Evolutionary conservation across 2,888 invertebrate species (phyloP), one percentile per base, ranked within the genome.

Genomic region (Nomada lathburiana): DNA sequence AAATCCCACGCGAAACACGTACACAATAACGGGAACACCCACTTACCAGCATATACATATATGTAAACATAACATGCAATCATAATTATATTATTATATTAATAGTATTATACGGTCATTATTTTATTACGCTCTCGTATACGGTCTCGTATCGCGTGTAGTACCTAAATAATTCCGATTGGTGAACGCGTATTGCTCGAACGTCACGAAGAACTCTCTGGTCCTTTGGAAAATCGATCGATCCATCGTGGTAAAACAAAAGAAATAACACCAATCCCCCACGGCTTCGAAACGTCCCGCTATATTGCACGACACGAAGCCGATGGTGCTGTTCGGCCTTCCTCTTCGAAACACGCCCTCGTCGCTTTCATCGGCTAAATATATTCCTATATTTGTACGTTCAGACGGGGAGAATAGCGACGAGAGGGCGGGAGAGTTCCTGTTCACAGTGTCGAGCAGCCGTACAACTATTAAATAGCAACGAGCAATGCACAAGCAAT

Each of bases 61-160:
- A 78, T 85, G 82, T 80, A 88, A 83, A 82, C 78, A 88, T 84
- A 87, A 78, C 70, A 81, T 79, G 80, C 88, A 90, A 90, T 89
- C 85, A 86, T 89, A 83, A 89, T 89, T 90, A 90, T 86, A 89
- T 86, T 85, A 89, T 88, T 87, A 88, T 88, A 88, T 88, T 86
- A 85, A 83, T 87, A 87, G 82, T 86, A 89, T 86, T 86, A 85
- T 82, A 82, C 80, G 88, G 86, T 89, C 83, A 88, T 91, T 89
- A 91, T 92, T 91, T 90, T 90, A 91, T 85, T 89, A 89, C 89
- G 90, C 88, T 91, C 82, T 80, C 81, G 80, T 80, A 71, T 88
- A 88, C 86, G 86, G 83, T 86, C 47, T 13, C 82, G 75, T 80
- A 82, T 76, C 75, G 85, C 79, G 83, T 88, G 76, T 86, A 85